Percentiles rank a stretch among this genome's conserved stretches.
These are phyloP conservation scores for Pachydiplax longipennis DNA, from an alignment of 2,888 invertebrate genomes.

Conservation along the genomic window DNA sequence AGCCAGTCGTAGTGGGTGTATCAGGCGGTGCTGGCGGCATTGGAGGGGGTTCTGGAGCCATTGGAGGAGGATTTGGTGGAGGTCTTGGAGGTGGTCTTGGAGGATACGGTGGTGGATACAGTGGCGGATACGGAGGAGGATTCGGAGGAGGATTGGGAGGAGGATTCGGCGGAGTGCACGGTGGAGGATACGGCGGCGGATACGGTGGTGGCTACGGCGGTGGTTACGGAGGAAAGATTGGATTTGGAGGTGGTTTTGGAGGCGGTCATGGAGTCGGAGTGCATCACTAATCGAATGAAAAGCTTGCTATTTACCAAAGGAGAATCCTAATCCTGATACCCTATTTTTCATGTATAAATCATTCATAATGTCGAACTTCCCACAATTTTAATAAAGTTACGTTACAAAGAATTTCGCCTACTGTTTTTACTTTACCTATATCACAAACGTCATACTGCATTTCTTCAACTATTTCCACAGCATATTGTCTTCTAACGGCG, in stretches of 20 bases:
- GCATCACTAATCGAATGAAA: conserved; percentile 53
- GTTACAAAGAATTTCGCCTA: too few species aligned
- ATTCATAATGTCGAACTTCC: too few species aligned
- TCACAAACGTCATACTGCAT: too few species aligned
- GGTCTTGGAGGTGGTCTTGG: too few species aligned
- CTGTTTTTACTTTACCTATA: too few species aligned
- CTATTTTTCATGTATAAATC: too few species aligned
- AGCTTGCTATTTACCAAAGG: too few species aligned
- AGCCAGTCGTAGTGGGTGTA: conserved; percentile 56
- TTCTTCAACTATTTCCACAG: too few species aligned
- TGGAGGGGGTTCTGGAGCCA: background rate
- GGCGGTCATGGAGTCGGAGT: background rate
- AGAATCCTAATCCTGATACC: too few species aligned
- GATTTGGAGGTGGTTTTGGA: background rate
- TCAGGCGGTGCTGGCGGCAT: background rate
- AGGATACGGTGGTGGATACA: background rate
- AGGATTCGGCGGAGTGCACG: background rate
- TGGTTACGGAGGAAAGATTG: background rate
- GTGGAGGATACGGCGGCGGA: background rate
- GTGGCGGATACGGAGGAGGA: background rate
- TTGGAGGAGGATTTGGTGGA: background rate
- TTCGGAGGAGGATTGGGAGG: background rate
- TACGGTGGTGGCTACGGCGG: background rate
- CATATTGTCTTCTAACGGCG: too few species aligned
- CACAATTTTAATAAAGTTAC: too few species aligned